phyloP scores from a whole-genome alignment of 2,113 vertebrate species.

The Bothrops jararaca region DNA sequence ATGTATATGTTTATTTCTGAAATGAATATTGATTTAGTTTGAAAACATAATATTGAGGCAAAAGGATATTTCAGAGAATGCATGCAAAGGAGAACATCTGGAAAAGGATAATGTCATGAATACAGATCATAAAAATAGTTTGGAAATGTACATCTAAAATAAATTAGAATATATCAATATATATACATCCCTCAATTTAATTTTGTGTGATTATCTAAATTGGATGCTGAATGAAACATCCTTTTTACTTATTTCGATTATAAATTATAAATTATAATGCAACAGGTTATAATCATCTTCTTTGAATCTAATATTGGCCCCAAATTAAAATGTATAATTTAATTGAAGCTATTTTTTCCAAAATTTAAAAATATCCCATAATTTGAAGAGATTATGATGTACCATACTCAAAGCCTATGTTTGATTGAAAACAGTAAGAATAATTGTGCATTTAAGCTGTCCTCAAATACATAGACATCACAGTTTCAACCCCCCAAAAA shows the following conservation, averaged over 20 bases:
- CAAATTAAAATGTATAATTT: slow-evolving; percentile 12
- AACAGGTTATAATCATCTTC: background rate
- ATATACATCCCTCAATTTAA: background rate
- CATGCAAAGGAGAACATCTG: background rate
- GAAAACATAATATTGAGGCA: background rate
- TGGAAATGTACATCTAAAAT: background rate
- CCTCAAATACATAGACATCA: background rate
- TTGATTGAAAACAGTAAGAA: background rate
- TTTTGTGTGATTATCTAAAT: background rate
- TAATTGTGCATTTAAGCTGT: background rate
- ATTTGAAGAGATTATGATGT: slow-evolving; percentile 6
- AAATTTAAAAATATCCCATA: background rate
- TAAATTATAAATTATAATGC: background rate
- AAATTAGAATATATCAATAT: background rate
- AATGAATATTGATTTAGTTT: background rate
- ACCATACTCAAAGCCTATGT: background rate
- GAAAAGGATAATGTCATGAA: background rate
- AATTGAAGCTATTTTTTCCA: slow-evolving; percentile 2
- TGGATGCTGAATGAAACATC: background rate
- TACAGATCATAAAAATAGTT: background rate
- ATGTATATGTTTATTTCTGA: background rate
- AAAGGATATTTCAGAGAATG: background rate
- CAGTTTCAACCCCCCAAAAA: background rate
- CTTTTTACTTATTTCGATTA: background rate
- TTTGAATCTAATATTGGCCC: background rate